A percentile compares a stretch with the other conserved stretches of the same genome.
These are phyloP conservation scores for Poecilobothrus nobilitatus DNA, from an alignment of 2,888 invertebrate species.

Conservation along the genomic window DNA sequence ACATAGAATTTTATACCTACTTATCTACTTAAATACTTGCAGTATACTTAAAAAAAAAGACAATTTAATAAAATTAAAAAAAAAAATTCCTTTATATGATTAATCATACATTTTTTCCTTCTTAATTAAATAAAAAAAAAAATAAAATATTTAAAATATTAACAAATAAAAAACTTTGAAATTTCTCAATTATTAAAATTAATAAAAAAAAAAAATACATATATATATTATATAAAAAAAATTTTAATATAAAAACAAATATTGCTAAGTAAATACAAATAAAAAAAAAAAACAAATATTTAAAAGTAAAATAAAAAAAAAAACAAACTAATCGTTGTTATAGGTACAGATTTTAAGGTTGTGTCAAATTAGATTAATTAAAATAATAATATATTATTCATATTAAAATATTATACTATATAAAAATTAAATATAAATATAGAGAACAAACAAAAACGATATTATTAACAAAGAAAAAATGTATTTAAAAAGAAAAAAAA, in stretches of 20 bases:
- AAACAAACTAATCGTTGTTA: background rate
- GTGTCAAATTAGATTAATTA: conserved; percentile 1
- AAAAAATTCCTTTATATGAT: background rate
- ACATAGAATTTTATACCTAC: background rate
- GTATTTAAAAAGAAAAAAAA: background rate
- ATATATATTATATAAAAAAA: too few relatives aligned
- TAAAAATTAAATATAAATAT: background rate
- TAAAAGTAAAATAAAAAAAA: background rate
- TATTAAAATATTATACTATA: background rate
- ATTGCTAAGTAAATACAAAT: background rate
- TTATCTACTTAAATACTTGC: background rate
- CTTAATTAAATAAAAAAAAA: background rate
- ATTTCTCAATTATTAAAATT: background rate
- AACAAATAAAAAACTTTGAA: background rate
- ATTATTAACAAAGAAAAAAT: background rate
- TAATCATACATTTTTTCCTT: background rate
- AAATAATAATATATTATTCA: background rate
- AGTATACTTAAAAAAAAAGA: background rate
- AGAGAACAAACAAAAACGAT: background rate
- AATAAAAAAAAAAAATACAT: background rate
- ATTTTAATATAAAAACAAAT: too few relatives aligned
- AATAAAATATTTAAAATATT: too few relatives aligned
- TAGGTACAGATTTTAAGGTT: conserved; percentile 3
- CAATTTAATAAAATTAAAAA: background rate
- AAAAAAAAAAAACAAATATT: background rate